These are phyloP conservation scores for Mesocricetus auratus DNA, from an alignment of 2,113 vertebrate genomes.

Conservation along the genomic window DNA sequence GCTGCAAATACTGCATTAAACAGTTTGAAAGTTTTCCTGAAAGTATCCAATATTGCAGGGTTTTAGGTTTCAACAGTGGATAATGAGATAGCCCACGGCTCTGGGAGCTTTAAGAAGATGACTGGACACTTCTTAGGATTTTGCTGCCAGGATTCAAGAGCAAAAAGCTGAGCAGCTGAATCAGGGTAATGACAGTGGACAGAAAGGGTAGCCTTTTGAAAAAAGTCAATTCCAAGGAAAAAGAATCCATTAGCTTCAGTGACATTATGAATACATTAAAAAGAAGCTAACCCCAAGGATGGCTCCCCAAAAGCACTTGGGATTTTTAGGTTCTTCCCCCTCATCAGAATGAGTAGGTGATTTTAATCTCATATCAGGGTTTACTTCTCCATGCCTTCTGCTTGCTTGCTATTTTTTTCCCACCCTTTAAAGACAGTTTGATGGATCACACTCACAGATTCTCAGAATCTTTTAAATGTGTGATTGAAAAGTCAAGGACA, in stretches of 20 bases:
- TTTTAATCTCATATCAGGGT: slow-evolving; percentile 1
- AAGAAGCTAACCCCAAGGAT: neutral
- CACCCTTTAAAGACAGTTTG: neutral
- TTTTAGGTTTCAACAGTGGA: neutral
- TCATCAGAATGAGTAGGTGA: neutral
- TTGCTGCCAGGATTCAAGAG: neutral
- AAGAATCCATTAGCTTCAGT: neutral
- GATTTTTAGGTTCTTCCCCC: neutral
- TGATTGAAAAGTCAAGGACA: neutral
- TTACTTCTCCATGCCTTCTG: neutral
- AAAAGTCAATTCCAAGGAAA: neutral
- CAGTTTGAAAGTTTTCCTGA: neutral
- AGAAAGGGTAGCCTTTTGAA: neutral
- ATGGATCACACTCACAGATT: neutral
- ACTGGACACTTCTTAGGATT: neutral
- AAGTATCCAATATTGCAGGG: neutral
- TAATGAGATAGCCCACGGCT: neutral
- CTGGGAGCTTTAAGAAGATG: neutral
- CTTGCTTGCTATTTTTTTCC: neutral
- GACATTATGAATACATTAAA: neutral
- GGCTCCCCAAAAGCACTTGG: neutral
- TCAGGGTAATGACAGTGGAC: neutral
- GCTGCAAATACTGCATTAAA: neutral
- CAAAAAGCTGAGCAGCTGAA: neutral
- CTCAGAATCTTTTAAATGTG: neutral